phyloP scores from a whole-genome alignment of 2,888 invertebrate genomes.

The Nephrotoma guestfalica region DNA sequence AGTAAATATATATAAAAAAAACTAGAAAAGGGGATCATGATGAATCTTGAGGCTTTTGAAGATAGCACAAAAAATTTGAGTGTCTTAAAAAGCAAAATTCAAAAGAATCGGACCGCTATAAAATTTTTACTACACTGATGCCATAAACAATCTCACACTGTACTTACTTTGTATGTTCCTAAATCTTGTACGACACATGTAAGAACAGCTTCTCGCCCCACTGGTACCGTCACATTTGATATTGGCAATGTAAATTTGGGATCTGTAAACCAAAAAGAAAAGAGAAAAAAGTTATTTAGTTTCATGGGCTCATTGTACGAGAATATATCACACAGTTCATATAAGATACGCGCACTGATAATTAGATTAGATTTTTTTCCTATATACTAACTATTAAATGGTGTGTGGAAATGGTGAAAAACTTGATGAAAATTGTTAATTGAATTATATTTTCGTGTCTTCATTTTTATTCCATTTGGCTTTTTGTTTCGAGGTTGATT shows the following conservation, averaged over 20 bases:
- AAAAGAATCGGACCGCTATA: not conserved
- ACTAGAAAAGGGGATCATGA: not conserved
- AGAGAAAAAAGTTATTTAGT: not conserved
- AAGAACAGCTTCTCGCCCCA: conserved; percentile 50
- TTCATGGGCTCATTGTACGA: not conserved
- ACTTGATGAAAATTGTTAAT: not conserved
- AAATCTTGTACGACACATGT: conserved; percentile 54
- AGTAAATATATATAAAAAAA: not conserved
- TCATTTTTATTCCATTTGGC: not conserved
- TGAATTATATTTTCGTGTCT: not conserved
- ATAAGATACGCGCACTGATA: not conserved
- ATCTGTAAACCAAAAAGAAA: conserved; percentile 24
- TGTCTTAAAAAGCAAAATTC: not conserved
- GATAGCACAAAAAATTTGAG: not conserved
- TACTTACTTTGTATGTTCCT: conserved; percentile 47
- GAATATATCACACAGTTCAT: no score
- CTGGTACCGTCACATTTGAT: conserved; percentile 50
- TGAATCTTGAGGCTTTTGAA: not conserved
- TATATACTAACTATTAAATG: not conserved
- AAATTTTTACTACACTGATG: not conserved
- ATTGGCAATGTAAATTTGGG: conserved; percentile 52
- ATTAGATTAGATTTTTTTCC: not conserved
- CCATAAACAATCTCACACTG: not conserved
- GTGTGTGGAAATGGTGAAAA: not conserved
- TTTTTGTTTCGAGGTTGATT: not conserved